Evolutionary conservation across 2,888 invertebrate species (phyloP).

Genomic region (Dryobota labecula): DNA sequence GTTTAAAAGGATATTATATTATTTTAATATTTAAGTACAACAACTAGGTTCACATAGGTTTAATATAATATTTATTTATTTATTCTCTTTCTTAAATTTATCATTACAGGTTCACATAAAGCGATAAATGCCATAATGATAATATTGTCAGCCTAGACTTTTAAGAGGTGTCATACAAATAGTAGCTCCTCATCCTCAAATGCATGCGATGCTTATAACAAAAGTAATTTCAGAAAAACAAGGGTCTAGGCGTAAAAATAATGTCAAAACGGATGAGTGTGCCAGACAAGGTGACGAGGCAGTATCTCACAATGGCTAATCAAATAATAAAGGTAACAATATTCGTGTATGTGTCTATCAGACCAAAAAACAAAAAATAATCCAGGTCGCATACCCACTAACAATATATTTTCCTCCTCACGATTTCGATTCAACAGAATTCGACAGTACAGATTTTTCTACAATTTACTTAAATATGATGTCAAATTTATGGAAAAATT

Average conservation of each 20-base stretch:
- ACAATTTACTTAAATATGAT: background rate
- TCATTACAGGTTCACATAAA: too few species aligned
- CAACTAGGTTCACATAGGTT: background rate
- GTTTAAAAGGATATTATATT: background rate
- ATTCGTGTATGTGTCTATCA: background rate
- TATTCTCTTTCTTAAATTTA: too few species aligned
- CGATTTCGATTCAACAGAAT: too few species aligned
- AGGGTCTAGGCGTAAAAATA: background rate
- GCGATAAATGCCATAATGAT: too few species aligned
- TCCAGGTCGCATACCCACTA: too few species aligned
- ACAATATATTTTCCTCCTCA: background rate
- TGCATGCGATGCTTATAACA: too few species aligned
- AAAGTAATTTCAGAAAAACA: background rate
- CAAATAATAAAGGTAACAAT: background rate
- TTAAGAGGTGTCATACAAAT: background rate
- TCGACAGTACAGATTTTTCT: slow-evolving; percentile 7
- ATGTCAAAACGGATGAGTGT: background rate
- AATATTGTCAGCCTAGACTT: too few species aligned
- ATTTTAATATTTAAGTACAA: background rate
- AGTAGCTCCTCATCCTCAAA: background rate
- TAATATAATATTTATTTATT: too few species aligned
- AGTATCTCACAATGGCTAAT: background rate
- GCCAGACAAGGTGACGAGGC: background rate
- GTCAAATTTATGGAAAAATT: slow-evolving; percentile 21
- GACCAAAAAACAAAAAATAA: background rate